These are phyloP conservation scores for Chrysolophus pictus DNA, from an alignment of 2,797 vertebrate species.

Conservation along the genomic window DNA sequence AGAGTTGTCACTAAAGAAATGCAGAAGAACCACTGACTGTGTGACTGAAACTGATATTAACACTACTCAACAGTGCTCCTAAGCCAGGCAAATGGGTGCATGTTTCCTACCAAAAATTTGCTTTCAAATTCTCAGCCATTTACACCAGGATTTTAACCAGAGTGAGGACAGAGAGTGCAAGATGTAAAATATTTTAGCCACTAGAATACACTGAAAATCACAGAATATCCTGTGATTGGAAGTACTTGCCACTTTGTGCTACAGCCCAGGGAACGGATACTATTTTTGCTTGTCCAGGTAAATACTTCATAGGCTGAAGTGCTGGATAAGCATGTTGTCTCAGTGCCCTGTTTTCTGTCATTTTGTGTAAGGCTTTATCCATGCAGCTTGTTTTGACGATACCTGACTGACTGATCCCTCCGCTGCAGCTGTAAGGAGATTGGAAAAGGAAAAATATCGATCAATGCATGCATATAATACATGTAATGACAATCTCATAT, in stretches of 20 bases:
- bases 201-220: not conserved
- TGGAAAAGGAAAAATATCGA: not conserved
- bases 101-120: not conserved
- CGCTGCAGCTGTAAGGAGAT: not conserved
- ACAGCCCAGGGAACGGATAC: not conserved
- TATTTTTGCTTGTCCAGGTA: not conserved
- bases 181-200: not conserved
- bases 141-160: not conserved
- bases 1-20: not conserved
- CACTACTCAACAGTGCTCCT: not conserved
- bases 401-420: not conserved
- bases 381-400: not conserved
- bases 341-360: not conserved
- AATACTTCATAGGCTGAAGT: not conserved
- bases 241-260: not conserved
- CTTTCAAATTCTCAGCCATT: not conserved
- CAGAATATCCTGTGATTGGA: not conserved
- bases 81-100: not conserved
- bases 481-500: not conserved
- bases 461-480: not conserved
- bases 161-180: not conserved
- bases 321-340: not conserved
- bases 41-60: not conserved
- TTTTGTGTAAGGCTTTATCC: not conserved
- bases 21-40: not conserved